These are phyloP conservation scores for Hycleus phaleratus DNA, from an alignment of 1,140 invertebrate genomes.

Conservation along the genomic window DNA sequence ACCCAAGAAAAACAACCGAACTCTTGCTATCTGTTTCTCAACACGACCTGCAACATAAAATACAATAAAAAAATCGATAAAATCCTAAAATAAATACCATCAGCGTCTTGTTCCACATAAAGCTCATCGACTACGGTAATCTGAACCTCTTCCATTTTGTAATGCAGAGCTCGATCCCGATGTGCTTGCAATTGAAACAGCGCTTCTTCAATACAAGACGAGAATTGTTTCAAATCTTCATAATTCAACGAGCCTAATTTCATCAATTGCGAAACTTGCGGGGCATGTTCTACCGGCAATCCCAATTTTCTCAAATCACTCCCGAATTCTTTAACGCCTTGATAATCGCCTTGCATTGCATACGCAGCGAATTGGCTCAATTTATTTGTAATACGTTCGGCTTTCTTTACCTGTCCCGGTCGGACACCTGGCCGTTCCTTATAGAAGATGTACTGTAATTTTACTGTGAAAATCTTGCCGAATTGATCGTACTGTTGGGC, in stretches of 20 bases:
- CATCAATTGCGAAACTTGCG: constrained; percentile 91
- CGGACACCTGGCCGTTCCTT: constrained; percentile 95
- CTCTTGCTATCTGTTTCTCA: constrained; percentile 87
- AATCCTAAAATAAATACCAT: constrained; percentile 35
- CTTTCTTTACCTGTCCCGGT: constrained; percentile 92
- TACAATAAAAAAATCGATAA: background rate
- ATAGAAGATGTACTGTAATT: constrained; percentile 97
- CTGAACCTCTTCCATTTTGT: constrained; percentile 98
- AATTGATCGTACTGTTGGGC: constrained; percentile 97
- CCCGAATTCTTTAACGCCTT: constrained; percentile 81
- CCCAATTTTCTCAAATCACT: constrained; percentile 88
- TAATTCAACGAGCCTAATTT: constrained; percentile 88
- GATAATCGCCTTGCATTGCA: constrained; percentile 88
- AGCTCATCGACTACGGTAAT: constrained; percentile 95
- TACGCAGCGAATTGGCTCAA: constrained; percentile 90
- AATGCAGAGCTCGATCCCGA: constrained; percentile 82
- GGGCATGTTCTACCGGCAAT: constrained; percentile 93
- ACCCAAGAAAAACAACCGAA: constrained; percentile 90
- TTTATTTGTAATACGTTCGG: constrained; percentile 82
- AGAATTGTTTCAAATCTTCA: constrained; percentile 88
- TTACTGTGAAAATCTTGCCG: constrained; percentile 98
- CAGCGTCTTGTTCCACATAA: constrained; percentile 84
- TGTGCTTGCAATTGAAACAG: constrained; percentile 77
- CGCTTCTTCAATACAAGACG: constrained; percentile 80
- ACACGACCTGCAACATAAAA: constrained; percentile 54